A percentile compares a stretch with the other conserved stretches of the same genome.
Evolutionary conservation across 1,140 invertebrate genomes (phyloP).

Genomic region (Scaptomyza montana): DNA sequence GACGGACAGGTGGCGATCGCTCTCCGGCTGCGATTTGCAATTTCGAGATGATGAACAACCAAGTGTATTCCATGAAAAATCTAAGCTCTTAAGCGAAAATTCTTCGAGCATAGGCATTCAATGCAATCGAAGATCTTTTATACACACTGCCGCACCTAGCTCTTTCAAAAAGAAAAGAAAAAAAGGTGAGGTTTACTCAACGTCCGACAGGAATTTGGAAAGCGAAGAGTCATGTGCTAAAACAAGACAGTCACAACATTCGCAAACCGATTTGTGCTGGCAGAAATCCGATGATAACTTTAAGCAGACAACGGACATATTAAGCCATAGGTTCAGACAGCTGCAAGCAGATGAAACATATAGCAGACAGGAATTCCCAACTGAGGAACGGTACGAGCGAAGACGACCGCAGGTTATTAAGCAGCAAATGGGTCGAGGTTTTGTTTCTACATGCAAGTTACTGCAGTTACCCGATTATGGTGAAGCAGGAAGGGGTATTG

Average conservation of each 20-base stretch:
- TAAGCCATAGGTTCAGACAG: no score
- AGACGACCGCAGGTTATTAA: no score
- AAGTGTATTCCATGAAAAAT: not conserved
- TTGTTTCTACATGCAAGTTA: no score
- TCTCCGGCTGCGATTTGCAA: constrained; percentile 30
- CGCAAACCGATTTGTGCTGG: not conserved
- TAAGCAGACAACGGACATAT: not conserved
- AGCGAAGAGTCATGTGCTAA: not conserved
- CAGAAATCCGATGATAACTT: not conserved
- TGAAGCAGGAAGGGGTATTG: not conserved
- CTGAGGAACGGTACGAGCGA: no score
- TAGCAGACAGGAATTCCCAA: no score
- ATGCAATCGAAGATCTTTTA: not conserved
- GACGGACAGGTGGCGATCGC: not conserved
- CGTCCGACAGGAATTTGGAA: not conserved
- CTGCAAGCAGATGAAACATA: no score
- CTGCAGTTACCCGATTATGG: not conserved
- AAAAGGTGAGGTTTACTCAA: not conserved
- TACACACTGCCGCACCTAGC: not conserved
- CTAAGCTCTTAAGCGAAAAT: not conserved
- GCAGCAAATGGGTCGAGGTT: no score
- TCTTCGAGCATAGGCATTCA: not conserved
- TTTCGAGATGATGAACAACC: not conserved
- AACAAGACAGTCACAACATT: no score
- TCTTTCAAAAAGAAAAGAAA: not conserved